phyloP scores from a whole-genome alignment of 2,888 invertebrate genomes.

The Darwinula stevensoni region DNA sequence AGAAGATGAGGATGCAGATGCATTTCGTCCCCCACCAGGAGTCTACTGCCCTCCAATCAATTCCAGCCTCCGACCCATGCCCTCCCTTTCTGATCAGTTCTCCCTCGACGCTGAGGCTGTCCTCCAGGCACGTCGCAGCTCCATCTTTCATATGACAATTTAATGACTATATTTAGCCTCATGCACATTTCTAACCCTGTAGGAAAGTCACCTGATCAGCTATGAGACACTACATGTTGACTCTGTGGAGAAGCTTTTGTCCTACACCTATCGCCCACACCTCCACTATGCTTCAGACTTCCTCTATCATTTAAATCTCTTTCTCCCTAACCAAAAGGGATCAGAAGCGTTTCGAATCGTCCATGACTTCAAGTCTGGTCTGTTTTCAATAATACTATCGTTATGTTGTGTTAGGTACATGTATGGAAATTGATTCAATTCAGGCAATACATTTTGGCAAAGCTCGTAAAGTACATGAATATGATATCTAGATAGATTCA shows the following conservation, averaged over 20 bases:
- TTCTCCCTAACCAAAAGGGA: slow-evolving; percentile 6
- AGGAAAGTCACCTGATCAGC: slow-evolving; percentile 6
- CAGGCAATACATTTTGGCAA: no score
- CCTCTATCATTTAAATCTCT: slow-evolving; percentile 4
- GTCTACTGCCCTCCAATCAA: background rate
- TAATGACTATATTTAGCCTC: no score
- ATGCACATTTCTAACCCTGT: no score
- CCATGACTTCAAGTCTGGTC: slow-evolving; percentile 12
- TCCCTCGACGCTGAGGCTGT: slow-evolving; percentile 1
- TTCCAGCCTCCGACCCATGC: background rate
- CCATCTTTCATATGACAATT: no score
- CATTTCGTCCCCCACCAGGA: background rate
- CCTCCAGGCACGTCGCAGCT: background rate
- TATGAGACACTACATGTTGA: slow-evolving; percentile 9
- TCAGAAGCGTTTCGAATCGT: slow-evolving; percentile 10
- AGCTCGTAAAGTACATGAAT: no score
- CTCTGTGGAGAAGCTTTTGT: slow-evolving; percentile 8
- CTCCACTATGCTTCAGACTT: slow-evolving; percentile 7
- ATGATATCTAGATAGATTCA: no score
- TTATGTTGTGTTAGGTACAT: no score
- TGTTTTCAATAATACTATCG: no score
- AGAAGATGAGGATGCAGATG: background rate
- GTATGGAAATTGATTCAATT: no score
- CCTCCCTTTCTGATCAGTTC: background rate
- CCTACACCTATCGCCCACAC: slow-evolving; percentile 9